These are phyloP conservation scores for Dasyprocta punctata DNA, from an alignment of 2,113 vertebrate genomes.

Conservation along the genomic window DNA sequence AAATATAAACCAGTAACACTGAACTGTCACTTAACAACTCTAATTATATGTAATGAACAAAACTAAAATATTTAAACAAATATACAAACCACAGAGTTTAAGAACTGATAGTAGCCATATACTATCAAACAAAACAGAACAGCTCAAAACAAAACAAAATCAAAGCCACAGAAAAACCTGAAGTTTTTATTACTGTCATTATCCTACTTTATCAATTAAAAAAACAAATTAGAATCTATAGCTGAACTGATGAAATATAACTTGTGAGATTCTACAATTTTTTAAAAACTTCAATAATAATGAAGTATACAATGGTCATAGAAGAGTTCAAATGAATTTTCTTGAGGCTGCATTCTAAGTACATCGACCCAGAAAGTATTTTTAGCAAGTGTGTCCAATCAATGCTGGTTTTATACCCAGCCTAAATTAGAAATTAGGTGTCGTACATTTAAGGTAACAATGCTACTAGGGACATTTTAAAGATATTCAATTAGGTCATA, in stretches of 20 bases:
- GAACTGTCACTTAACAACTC: slow-evolving; percentile 13
- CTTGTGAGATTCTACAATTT: background rate
- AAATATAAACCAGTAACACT: slow-evolving; percentile 31
- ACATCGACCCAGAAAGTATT: slow-evolving; percentile 81
- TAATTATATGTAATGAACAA: slow-evolving; percentile 35
- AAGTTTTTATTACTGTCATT: slow-evolving; percentile 48
- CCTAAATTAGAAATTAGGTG: slow-evolving; percentile 80
- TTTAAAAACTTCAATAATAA: slow-evolving; percentile 61
- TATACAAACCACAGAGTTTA: slow-evolving; percentile 35
- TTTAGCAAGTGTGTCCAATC: slow-evolving; percentile 85
- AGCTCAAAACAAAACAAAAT: background rate
- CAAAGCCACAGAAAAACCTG: background rate
- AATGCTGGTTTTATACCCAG: slow-evolving; percentile 81
- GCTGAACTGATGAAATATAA: slow-evolving; percentile 54
- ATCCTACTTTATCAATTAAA: background rate
- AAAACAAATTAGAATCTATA: slow-evolving; percentile 24
- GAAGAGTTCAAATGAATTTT: slow-evolving; percentile 73
- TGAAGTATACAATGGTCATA: slow-evolving; percentile 64
- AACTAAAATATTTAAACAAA: slow-evolving; percentile 45
- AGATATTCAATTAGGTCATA: slow-evolving; percentile 38
- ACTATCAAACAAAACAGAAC: background rate
- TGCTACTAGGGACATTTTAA: slow-evolving; percentile 66
- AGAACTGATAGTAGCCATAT: background rate
- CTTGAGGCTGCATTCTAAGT: slow-evolving; percentile 70
- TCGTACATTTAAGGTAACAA: slow-evolving; percentile 76